Evolutionary conservation across 2,888 invertebrate species (phyloP).

Genomic region (Tipula helvola): DNA sequence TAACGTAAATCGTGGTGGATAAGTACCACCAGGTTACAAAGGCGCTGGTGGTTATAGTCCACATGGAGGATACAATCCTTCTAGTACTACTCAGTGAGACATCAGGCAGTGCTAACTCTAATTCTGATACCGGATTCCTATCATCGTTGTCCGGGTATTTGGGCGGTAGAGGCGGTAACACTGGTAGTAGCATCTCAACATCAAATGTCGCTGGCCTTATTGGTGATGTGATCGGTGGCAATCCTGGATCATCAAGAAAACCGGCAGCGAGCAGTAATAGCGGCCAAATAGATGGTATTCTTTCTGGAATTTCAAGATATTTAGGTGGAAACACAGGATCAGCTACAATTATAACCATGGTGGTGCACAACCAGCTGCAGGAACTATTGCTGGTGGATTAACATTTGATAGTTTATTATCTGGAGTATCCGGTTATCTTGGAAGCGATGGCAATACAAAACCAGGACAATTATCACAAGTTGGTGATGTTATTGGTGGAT

Average conservation of each 20-base stretch:
- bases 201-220: too few species aligned
- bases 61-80: slow-evolving; percentile 19
- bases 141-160: slow-evolving; percentile 7
- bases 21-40: slow-evolving; percentile 23
- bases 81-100: not conserved
- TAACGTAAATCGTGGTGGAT: slow-evolving; percentile 25
- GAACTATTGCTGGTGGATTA: not conserved
- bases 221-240: too few species aligned
- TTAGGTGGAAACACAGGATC: slow-evolving; percentile 20
- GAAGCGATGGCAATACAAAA: slow-evolving; percentile 15
- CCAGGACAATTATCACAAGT: too few species aligned
- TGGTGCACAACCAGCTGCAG: not conserved
- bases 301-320: not conserved
- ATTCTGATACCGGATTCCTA: not conserved
- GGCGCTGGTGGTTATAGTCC: slow-evolving; percentile 21
- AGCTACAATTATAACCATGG: not conserved
- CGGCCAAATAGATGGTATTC: not conserved
- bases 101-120: not conserved
- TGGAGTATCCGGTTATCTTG: slow-evolving; percentile 16
- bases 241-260: too few species aligned
- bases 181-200: slow-evolving; percentile 22
- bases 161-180: slow-evolving; percentile 19
- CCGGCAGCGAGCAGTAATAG: slow-evolving; percentile 14
- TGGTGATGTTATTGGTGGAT: too few species aligned
- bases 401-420: not conserved